Evolutionary conservation across 2,113 vertebrate species (phyloP), one percentile per base, ranked within the genome.

Genomic region (Corapipo altera): DNA sequence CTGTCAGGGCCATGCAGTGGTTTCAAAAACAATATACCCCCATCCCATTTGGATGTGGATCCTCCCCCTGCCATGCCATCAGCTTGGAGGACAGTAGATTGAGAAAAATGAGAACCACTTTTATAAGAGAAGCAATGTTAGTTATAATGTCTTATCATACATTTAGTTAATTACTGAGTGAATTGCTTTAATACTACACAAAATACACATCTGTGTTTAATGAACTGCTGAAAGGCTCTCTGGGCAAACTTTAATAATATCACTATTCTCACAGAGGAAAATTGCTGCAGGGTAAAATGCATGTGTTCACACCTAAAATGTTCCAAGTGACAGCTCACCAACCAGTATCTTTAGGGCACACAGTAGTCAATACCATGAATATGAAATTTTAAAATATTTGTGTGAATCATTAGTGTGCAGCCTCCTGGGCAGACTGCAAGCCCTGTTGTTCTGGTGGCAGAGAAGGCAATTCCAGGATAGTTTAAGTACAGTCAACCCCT

Each of bases 141-240:
- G 78, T 93, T 72, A 74, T 88, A 96, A 93, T 7, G 6, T 37
- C 73, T 91, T 82, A 77, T 79, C 86, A 57, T 57, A 76, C 64
- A 80, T 95, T 94, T 92, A 46, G 89, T 85, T 97, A 97, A 97
- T 97, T 95, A 91, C 82, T 87, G 46, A 88, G 92, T 32, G 62
- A 86, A 90, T 91, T 94, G 69, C 93, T 92, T 92, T 88, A 89
- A 89, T 93, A 81, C 75, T 85, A 41, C 57, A 70, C 37, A 55
- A 85, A 91, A 95, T 78, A 90, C 10, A 18, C 87, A 94, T 91
- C 92, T 94, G 82, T 87, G 91, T 90, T 93, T 96, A 94, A 95
- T 83, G 85, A 96, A 75, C 69, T 97, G 85, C 89, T 93, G 80
- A 95, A 93, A 84, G 82, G 71, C 41, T 97, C 81, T 95, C 92